phyloP scores from a whole-genome alignment of 2,888 invertebrate genomes.

The Drosophila trichaetosa region DNA sequence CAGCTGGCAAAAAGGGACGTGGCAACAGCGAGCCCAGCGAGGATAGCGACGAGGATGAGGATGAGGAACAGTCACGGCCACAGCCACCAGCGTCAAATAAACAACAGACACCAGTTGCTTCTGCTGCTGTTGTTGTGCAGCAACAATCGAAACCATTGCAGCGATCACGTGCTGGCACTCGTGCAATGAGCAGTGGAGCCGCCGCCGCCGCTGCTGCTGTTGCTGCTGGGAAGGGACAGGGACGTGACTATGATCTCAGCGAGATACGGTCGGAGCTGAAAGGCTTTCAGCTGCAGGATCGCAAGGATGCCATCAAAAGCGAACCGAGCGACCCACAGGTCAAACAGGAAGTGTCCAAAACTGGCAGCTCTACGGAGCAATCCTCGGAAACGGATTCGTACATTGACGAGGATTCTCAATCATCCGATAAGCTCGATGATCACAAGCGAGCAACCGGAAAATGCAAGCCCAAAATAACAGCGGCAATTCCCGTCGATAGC shows the following conservation, averaged over 20 bases:
- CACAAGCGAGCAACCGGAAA: constrained; percentile 69
- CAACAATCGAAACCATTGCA: constrained; percentile 23
- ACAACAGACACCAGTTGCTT: constrained; percentile 16
- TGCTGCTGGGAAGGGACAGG: constrained; percentile 83
- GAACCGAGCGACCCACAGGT: constrained; percentile 43
- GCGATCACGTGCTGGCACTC: constrained; percentile 52
- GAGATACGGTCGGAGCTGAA: constrained; percentile 94
- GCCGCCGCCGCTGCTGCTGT: constrained; percentile 47
- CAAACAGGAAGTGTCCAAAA: constrained; percentile 70
- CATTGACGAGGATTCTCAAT: constrained; percentile 84
- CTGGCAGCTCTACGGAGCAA: constrained; percentile 82
- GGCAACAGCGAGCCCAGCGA: constrained; percentile 85
- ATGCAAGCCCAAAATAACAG: constrained; percentile 47
- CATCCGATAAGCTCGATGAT: constrained; percentile 80
- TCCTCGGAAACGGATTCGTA: constrained; percentile 84
- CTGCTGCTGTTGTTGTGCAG: neutral
- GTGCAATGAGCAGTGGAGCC: constrained; percentile 61
- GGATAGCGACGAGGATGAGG: constrained; percentile 86
- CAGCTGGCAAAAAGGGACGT: constrained; percentile 28
- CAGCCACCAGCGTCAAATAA: constrained; percentile 44
- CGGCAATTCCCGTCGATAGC: constrained; percentile 17
- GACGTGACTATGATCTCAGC: constrained; percentile 92
- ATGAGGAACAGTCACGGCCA: constrained; percentile 63
- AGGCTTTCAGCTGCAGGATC: constrained; percentile 87
- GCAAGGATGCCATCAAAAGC: constrained; percentile 62